phyloP scores from a whole-genome alignment of 2,113 vertebrate genomes.

The Catharus minimus region DNA sequence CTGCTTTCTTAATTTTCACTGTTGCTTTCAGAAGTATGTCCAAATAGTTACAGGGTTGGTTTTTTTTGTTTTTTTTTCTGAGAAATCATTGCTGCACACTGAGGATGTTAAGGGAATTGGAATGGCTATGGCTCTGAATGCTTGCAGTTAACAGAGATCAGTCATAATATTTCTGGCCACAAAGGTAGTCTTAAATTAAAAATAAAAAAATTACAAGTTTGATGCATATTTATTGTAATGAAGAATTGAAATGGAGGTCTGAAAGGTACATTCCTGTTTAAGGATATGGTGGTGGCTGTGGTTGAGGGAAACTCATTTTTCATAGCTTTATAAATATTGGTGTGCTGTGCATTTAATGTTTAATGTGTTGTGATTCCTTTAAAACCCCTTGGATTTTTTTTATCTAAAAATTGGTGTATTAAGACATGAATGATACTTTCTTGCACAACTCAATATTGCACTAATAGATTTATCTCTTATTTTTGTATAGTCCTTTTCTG shows the following conservation, averaged over 20 bases:
- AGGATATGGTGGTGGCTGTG: background rate
- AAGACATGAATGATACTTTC: background rate
- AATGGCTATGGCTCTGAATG: background rate
- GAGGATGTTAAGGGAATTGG: background rate
- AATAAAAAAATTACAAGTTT: background rate
- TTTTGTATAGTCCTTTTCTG: background rate
- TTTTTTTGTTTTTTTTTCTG: background rate
- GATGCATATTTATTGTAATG: background rate
- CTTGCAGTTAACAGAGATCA: background rate
- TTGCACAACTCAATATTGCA: background rate
- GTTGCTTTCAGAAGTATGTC: slow-evolving; percentile 31
- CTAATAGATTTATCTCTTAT: background rate
- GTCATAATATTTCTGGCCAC: background rate
- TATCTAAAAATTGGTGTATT: background rate
- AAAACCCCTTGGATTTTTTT: background rate
- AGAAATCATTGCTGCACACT: background rate
- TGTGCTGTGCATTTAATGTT: background rate
- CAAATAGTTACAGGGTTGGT: background rate
- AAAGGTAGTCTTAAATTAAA: background rate
- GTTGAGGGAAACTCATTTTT: background rate
- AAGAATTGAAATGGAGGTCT: background rate
- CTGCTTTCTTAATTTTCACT: slow-evolving; percentile 23
- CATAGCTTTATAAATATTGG: background rate
- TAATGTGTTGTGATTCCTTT: background rate
- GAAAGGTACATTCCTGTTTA: background rate